Evolutionary conservation across 2,797 vertebrate genomes (phyloP), one percentile per base, ranked within the genome.

Genomic region (Hipposideros larvatus): DNA sequence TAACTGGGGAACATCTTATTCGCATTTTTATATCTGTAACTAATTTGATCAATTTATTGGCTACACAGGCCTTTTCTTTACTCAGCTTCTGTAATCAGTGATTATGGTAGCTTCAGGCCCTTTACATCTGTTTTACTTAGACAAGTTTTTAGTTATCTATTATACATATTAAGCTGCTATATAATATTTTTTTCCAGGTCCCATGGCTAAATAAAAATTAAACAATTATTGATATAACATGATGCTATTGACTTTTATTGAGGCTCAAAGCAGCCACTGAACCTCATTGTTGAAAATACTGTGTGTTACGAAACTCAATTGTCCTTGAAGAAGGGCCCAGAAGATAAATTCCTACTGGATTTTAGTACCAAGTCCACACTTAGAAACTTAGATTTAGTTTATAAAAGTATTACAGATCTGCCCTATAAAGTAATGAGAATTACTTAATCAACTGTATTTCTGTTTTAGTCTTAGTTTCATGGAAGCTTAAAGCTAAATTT

Each of bases 221-320:
- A 9, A 19, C 93, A 96, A 95, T 85, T 92, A 89, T 65, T 88
- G 22, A n/a, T 77, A 57, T 95, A 96, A 84, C 37, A 77, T 92
- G 55, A 87, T 75, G n/a, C 65, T 96, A 92, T 57, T 94, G 87
- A 96, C 73, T 94, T 96, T 95, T 90, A 83, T 79, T 95, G 41
- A 86, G 34, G 70, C 90, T 97, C 71, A 96, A 86, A 92, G 83
- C 74, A 94, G 59, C 24, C 74, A 91, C 65, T 96, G 85, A 97
- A 55, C 18, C 7, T 82, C 65, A 77, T 3, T 95, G 68, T 90
- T 70, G 31, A 91, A 94, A 82, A 65, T 51, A 80, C 24, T 94
- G 5, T 86, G 46, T 90, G 46, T 87, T 94, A 70, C 68, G 70
- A 91, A 97, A 93, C 65, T 86, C 57, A 89, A 86, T 94, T 88